These are phyloP conservation scores for Orthonyx spaldingii DNA, from an alignment of 2,113 vertebrate genomes.

Conservation along the genomic window DNA sequence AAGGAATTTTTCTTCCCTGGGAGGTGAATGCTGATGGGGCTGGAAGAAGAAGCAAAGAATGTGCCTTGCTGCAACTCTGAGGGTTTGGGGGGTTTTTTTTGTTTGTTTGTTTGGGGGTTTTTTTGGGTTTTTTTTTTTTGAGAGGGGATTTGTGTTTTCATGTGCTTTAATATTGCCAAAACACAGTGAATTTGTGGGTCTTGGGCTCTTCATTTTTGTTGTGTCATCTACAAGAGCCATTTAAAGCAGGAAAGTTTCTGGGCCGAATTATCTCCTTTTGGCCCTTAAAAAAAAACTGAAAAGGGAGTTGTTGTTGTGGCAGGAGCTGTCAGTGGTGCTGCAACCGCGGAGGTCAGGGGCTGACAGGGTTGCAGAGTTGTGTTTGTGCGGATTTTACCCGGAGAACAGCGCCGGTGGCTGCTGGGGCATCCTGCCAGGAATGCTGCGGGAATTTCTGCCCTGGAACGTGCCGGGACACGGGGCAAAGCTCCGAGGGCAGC, in stretches of 20 bases:
- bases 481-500: not conserved
- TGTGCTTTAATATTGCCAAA: not conserved
- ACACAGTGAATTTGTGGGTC: too few relatives aligned
- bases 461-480: not conserved
- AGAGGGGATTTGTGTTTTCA: not conserved
- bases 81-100: too few relatives aligned
- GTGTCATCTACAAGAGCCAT: fast-evolving
- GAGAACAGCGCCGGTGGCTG: not conserved
- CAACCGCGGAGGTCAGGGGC: not conserved
- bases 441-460: not conserved
- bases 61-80: not conserved
- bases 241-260: not conserved
- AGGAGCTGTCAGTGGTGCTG: not conserved
- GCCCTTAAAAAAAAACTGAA: not conserved
- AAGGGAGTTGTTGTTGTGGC: not conserved
- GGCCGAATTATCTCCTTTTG: not conserved
- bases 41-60: not conserved
- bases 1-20: not conserved
- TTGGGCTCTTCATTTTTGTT: not conserved
- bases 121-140: too few relatives aligned
- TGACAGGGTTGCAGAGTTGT: not conserved
- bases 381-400: not conserved
- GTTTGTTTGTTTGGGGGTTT: too few relatives aligned
- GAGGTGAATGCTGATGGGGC: not conserved
- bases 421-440: not conserved